phyloP scores from a whole-genome alignment of 2,113 vertebrate species.

The Gobiocypris rarus region DNA sequence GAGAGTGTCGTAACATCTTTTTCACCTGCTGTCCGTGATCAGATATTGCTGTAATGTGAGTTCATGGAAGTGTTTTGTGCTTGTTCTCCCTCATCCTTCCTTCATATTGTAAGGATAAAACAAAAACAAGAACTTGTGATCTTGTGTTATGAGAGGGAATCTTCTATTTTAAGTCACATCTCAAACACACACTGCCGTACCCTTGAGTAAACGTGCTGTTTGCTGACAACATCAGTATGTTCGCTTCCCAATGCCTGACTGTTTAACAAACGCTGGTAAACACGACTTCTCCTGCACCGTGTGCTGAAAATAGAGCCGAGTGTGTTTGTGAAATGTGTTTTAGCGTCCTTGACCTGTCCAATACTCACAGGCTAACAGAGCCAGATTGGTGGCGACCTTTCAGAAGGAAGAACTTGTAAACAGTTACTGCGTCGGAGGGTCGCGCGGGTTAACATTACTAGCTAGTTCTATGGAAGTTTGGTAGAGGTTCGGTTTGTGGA shows the following conservation, averaged over 20 bases:
- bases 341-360: slow-evolving; percentile 3
- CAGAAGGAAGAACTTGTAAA: background rate
- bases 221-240: slow-evolving; percentile 7
- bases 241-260: background rate
- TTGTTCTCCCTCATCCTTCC: background rate
- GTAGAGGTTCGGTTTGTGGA: background rate
- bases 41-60: no score
- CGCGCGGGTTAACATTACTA: background rate
- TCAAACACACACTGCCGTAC: background rate
- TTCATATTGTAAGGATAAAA: background rate
- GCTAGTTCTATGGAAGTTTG: background rate
- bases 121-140: background rate
- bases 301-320: slow-evolving; percentile 15
- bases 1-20: no score
- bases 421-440: background rate
- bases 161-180: background rate
- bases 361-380: slow-evolving; percentile 32
- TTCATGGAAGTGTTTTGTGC: background rate
- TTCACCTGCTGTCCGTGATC: no score
- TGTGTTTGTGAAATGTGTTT: slow-evolving; percentile 45
- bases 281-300: background rate
- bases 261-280: background rate
- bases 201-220: background rate
- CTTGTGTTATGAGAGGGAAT: background rate
- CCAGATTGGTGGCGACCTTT: background rate